Evolutionary conservation across 2,113 vertebrate species (phyloP), one percentile per base, ranked within the genome.

Genomic region (Steatornis caripensis): DNA sequence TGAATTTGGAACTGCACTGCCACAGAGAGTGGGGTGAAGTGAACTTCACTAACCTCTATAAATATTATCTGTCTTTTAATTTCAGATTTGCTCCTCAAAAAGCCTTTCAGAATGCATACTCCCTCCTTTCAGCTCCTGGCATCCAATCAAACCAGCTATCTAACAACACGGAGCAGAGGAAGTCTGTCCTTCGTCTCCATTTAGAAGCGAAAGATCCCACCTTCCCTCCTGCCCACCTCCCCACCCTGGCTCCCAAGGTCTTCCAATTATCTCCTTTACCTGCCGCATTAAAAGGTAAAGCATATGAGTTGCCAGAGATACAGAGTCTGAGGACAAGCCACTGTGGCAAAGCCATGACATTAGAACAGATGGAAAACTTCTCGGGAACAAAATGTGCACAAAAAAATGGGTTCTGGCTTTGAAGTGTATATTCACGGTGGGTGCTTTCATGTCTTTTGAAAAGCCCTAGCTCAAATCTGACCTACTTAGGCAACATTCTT

Each of bases 401-500:
- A 89, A 93, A 88, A 97, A 96, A 97, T 68, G 95, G 97, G 86
- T 97, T 95, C 97, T 97, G 97, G 93, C 97, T 98, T 98, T 98
- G 98, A 98, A 98, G 97, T 96, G 93, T 90, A 95, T 97, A 97
- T 98, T 97, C 98, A 97, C 86, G 68, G 96, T 88, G 96, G 92
- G 94, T 93, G 98, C 98, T 98, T 98, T 98, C 98, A 98, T 98
- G 97, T 97, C 98, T 97, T 97, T 97, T 96, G 97, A 98, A 98
- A 98, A 98, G 96, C 97, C 98, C 97, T 51, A 97, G 97, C 97
- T 97, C 97, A 79, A 97, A 97, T 94, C 96, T 98, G 98, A 98
- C 98, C 98, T 98, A 98, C 98, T 98, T 98, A 97, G 97, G 97
- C 94, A 76, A 96, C 84, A 94, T 96, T 97, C 98, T 97, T 98